Evolutionary conservation across 2,888 invertebrate genomes (phyloP).

Genomic region (Clunio marinus): DNA sequence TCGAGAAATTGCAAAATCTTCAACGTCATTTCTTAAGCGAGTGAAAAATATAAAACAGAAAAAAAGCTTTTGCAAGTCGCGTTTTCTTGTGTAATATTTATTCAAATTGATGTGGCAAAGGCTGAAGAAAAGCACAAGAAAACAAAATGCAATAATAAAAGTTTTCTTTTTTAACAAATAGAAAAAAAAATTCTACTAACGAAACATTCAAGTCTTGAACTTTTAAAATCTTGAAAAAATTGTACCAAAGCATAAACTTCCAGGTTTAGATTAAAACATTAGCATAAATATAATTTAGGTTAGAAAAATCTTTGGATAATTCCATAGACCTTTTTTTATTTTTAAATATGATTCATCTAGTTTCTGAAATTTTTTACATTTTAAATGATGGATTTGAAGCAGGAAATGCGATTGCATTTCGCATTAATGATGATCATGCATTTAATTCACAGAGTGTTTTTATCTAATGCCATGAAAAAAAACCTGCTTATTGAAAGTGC

Average conservation of each 20-base stretch:
- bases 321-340: too few species aligned
- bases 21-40: background rate
- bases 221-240: too few species aligned
- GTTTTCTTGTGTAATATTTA: conserved; percentile 31
- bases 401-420: background rate
- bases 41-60: background rate
- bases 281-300: too few species aligned
- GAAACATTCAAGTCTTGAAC: too few species aligned
- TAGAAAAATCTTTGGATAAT: too few species aligned
- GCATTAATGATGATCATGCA: background rate
- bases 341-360: too few species aligned
- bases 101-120: conserved; percentile 16
- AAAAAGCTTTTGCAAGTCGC: conserved; percentile 33
- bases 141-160: conserved; percentile 8
- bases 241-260: too few species aligned
- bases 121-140: conserved; percentile 7
- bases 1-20: background rate
- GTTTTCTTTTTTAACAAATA: background rate
- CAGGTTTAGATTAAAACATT: too few species aligned
- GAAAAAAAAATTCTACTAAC: too few species aligned
- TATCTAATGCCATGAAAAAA: background rate
- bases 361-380: too few species aligned
- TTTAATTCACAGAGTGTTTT: background rate
- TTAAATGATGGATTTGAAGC: background rate
- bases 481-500: background rate